Base-by-base conservation (phyloP, 2,888 invertebrate species). In the Pandemis heparana region DNA sequence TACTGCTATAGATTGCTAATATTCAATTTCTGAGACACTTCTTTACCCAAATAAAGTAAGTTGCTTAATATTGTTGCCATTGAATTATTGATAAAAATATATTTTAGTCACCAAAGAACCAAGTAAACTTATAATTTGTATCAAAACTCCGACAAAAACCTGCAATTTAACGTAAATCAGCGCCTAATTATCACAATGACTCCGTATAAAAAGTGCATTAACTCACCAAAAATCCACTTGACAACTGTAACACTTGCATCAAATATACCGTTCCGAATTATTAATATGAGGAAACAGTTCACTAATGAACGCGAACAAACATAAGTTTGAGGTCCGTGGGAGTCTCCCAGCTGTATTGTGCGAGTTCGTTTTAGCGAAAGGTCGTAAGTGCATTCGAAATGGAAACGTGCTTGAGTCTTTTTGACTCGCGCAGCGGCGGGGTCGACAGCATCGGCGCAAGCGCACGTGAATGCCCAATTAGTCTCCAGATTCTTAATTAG, bases 221-320 rank as follows among this genome's bases (percentile, higher is more conserved):
- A 71, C 16, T 70, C 9, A 46, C 65, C 46, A 9, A 65, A 62
- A 72, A 38, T n/a, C 41, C 46, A 59, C 66, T 63, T 63, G 72
- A 68, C 73, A 67, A 71, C 65, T 61, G 71, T 71, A 63, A 18
- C 60, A 18, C 67, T 68, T 68, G 63, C 73, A 73, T 64, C 68
- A 69, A 85, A 83, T 87, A 86, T 92, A 92, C 92, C 92, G 92
- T 92, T 92, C 87, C 85, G 86, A 89, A 90, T 91, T 92, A 92
- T 92, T 91, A 92, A 92, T 92, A 92, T 85, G 85, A 85, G 85
- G 83, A 84, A 82, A 81, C 81, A 82, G 85, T 84, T 85, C 89
- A 87, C 90, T 91, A 91, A 91, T 89, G 91, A 90, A 89, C 84
- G 59, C 39, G 73, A 68, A 69, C 73, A 73, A 73, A 69, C 73